Base-by-base conservation (phyloP, 1,140 invertebrate genomes). In the Anoplophora glabripennis region DNA sequence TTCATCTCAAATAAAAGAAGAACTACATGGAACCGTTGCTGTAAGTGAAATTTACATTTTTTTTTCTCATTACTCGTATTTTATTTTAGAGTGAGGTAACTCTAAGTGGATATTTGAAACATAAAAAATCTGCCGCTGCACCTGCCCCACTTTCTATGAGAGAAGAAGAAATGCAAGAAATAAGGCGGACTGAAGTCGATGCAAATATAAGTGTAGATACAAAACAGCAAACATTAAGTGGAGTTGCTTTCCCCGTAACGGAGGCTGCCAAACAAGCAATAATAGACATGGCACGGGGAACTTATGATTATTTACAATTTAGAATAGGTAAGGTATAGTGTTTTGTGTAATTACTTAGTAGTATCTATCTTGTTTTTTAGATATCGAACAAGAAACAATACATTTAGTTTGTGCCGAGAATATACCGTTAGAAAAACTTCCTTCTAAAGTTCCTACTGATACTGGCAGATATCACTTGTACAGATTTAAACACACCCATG, bases 391-490 rank as follows among this genome's bases (percentile, higher is more conserved):
- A 66, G 90, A 93, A 75, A 84, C 84, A 69, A 89, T 93, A 63
- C 82, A 89, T 71, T 77, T 94, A 59, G 87, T 87, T 0, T 83
- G 80, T 68, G 82, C 82, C 4, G 79, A 79, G 48, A 81, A 80
- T 41, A 81, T 87, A 57, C 77, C 79, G 36, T 65, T 91, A 11
- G 76, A 79, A 14, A 83, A 86, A 65, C 72, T 98, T 40, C 82
- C 87, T 0, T 81, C 81, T 1, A 85, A 89, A 77, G 84, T 98
- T 61, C 94, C 94, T 45, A 81, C 79, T 2, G 88, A 96, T 71
- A 81, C 84, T 71, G 93, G 92, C 10, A 84, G 95, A 69, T 98
- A 98, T 77, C 94, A 98, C 80, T 77, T 99, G 4, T 96, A 89
- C 73, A 85, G 87, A 61, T 98, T 93, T 76, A 87, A 89, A 63